These are phyloP conservation scores for Aethes cnicana DNA, from an alignment of 2,888 invertebrate genomes.

Conservation along the genomic window DNA sequence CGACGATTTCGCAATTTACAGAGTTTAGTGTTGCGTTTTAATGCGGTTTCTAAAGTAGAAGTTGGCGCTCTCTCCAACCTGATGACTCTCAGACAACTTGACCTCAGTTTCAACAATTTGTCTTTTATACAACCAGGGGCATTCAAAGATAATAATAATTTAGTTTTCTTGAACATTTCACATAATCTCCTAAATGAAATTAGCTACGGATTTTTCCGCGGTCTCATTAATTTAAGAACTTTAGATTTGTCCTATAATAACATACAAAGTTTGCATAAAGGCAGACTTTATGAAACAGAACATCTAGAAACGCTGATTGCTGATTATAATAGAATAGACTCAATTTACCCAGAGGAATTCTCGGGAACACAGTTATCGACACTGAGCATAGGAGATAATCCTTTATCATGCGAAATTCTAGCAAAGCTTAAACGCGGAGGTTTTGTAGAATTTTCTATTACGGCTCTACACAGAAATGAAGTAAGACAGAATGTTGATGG, in stretches of 20 bases:
- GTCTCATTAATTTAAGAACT: constrained; percentile 46
- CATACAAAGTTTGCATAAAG: constrained; percentile 52
- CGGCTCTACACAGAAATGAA: constrained; percentile 45
- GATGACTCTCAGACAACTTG: constrained; percentile 43
- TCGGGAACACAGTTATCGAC: constrained; percentile 42
- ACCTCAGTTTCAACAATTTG: constrained; percentile 59
- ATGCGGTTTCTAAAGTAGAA: constrained; percentile 46
- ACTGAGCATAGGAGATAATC: constrained; percentile 65
- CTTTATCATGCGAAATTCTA: constrained; percentile 55
- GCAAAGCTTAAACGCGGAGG: constrained; percentile 43
- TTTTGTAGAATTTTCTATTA: constrained; percentile 41
- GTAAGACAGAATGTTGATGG: constrained; percentile 47
- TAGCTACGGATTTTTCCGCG: constrained; percentile 57
- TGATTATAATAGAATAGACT: constrained; percentile 57
- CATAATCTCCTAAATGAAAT: constrained; percentile 52
- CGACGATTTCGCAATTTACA: constrained; percentile 41
- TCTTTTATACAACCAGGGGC: constrained; percentile 55
- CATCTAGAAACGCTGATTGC: constrained; percentile 50
- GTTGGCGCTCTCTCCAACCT: constrained; percentile 46
- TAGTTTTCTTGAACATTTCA: constrained; percentile 54
- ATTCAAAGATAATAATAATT: constrained; percentile 51
- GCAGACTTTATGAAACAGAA: constrained; percentile 54
- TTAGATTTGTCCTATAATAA: constrained; percentile 61
- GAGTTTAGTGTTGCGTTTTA: constrained; percentile 47
- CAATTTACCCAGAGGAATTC: constrained; percentile 51